Base-by-base conservation (phyloP, 2,797 vertebrate species). In the Rhodeus uyekii region DNA sequence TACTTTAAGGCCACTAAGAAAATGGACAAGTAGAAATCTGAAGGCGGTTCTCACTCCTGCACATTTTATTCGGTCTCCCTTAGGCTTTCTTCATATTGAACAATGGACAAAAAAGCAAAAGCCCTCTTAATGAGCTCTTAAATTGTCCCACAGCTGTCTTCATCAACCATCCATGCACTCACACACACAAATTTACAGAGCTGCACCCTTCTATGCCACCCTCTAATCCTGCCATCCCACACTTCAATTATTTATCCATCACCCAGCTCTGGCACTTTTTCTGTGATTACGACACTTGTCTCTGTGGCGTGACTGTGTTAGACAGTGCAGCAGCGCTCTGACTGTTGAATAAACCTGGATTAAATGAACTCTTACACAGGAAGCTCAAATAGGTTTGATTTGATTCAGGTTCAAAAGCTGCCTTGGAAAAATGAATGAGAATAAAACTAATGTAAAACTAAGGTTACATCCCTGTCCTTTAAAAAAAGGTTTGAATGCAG, bases 231-330 rank as follows among this genome's bases (percentile, higher is more conserved):
- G 84, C 84, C 82, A 84, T 88, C 83, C 72, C 82, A 85, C 81
- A 84, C 83, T 83, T 88, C 78, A 87, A 88, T 88, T 88, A 88
- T 88, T 88, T 79, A 86, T 87, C 73, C 84, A 75, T 84, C 82
- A 86, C 77, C 77, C 84, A 84, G 82, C 55, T 81, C 84, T 84
- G 86, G 80, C 84, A 87, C 84, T 84, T 88, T 84, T 76, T 50
- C 79, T 75, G 64, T 85, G 85, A 85, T 87, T 81, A 86, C 60
- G 65, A 53, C 77, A 55, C 82, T 75, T 50, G 71, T 82, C 81
- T 85, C 74, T 64, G 42, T 2, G 67, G 34, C 24, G 24, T 82
- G 48, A 71, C 68, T 58, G 24, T 13, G 36, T 58, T 18, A 83
- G 76, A 73, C 55, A 48, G 73, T 38, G n/a, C 39, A 22, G 60